Percentiles rank a stretch among this genome's conserved stretches.
These are phyloP conservation scores for Parauchenoglanis punctatus DNA, from an alignment of 2,797 vertebrate genomes.

Conservation along the genomic window DNA sequence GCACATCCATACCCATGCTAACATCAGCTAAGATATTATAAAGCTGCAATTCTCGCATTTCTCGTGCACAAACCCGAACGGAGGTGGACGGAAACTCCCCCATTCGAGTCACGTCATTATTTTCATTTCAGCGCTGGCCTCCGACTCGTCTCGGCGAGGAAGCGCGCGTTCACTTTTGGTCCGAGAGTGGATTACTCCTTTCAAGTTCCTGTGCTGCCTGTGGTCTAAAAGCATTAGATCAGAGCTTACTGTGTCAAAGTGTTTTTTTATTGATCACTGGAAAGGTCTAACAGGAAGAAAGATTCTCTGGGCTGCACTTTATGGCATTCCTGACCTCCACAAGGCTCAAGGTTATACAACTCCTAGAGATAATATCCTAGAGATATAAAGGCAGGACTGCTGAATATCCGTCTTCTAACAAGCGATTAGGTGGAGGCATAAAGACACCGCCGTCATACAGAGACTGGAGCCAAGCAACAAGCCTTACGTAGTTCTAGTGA, in stretches of 20 bases:
- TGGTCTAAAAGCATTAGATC: constrained; percentile 16
- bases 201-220: background rate
- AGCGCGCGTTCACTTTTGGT: background rate
- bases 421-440: constrained; percentile 40
- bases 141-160: background rate
- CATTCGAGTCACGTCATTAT: background rate
- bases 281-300: constrained; percentile 26
- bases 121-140: background rate
- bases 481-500: too few species aligned
- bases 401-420: constrained; percentile 10
- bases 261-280: constrained; percentile 43
- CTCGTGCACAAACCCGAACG: background rate
- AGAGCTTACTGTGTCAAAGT: constrained; percentile 12
- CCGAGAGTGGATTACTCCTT: constrained; percentile 1
- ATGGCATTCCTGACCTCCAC: constrained; percentile 11
- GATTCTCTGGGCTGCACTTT: background rate
- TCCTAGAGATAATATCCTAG: constrained; percentile 27
- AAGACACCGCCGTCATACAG: background rate
- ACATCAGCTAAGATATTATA: background rate
- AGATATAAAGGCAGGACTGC: constrained; percentile 26
- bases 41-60: background rate
- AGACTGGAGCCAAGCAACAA: background rate
- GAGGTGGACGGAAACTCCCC: background rate
- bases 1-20: too few species aligned
- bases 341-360: constrained; percentile 30